Evolutionary conservation across 2,888 invertebrate species (phyloP), one percentile per base, ranked within the genome.

Genomic region (Sipunculus nudus): DNA sequence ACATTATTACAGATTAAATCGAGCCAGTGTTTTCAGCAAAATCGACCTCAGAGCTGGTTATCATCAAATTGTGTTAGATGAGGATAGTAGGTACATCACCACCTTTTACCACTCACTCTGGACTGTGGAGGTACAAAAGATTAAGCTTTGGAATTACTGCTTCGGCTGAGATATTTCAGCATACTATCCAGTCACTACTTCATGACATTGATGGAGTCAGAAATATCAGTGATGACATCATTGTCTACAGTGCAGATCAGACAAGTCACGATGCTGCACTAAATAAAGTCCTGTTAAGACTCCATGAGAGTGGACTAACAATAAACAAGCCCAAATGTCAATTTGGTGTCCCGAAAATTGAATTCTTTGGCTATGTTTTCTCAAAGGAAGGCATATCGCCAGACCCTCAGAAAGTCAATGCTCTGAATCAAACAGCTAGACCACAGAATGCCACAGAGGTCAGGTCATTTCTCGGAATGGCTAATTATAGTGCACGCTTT

Each of bases 401-500:
- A 19, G 69, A 74, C 46, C 58, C 67, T 10, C 46, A 45, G 19
- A 71, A 75, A 45, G 66, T 67, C 2, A 50, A 47, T 5, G 65
- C 71, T 4, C 56, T 75, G 19, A 52, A 55, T 32, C 59, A 67
- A 29, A 59, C 65, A 13, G 26, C 26, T 39, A 29, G 25, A n/a
- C 72, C 73, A 38, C 31, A 26, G 8, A 72, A 60, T 19, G 63
- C 63, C n/a, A 35, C 62, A 8, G 74, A 73, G 55, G 46, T 72
- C 1, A 29, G 57, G 13, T 63, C 62, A 43, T 62, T 75, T 26
- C 57, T 70, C 1, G 75, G 69, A 13, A 68, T 73, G 68, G 60
- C 62, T 6, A 69, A 67, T 38, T 72, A 72, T 47, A 48, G 57
- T 38, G 56, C 68, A 3, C 41, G 63, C 38, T 75, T 75, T 38